Base-by-base conservation (phyloP, 2,113 vertebrate genomes). In the Cephalopterus ornatus region DNA sequence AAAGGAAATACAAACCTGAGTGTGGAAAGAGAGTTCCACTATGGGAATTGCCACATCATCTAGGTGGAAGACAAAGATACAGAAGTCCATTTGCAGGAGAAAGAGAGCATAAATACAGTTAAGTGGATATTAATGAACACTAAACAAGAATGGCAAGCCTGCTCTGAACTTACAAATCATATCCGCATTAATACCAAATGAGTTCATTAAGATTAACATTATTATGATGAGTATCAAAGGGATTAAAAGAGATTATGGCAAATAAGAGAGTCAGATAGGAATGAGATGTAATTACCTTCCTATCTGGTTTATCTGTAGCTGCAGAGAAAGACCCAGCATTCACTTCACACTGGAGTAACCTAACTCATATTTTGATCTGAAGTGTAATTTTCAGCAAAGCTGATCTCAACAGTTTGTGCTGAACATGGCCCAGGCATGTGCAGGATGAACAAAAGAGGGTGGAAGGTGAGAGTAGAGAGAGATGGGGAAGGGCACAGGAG, bases 171-270 rank as follows among this genome's bases (percentile, higher is more conserved):
- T 96, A 96, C 95, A 97, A 98, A 98, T 97, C 96, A 96, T 88
- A 95, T 97, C 95, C 93, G 95, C 93, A 95, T 97, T 97, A 96
- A 97, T 87, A 95, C 89, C 94, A 98, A 98, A 96, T 98, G 97
- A 93, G 95, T 94, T 98, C 96, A 97, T 97, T 95, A 97, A 98
- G 98, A 98, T 98, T 98, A 97, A 97, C 95, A 96, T 88, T 96
- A 98, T 97, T 97, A 98, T 97, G 97, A 98, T 97, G 96, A 98
- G 96, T 97, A 96, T 96, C 95, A 95, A 95, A 98, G 81, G 97
- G 97, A 97, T 98, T 97, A 97, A 97, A 97, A 94, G 93, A 95
- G 95, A 97, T 97, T 96, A 96, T 92, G 88, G 95, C 91, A 97
- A 97, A 96, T 96, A 97, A 95, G 91, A 95, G 75, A 86, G 96